Base-by-base conservation (phyloP, 2,888 invertebrate genomes). In the Ceratothoa steindachneri region DNA sequence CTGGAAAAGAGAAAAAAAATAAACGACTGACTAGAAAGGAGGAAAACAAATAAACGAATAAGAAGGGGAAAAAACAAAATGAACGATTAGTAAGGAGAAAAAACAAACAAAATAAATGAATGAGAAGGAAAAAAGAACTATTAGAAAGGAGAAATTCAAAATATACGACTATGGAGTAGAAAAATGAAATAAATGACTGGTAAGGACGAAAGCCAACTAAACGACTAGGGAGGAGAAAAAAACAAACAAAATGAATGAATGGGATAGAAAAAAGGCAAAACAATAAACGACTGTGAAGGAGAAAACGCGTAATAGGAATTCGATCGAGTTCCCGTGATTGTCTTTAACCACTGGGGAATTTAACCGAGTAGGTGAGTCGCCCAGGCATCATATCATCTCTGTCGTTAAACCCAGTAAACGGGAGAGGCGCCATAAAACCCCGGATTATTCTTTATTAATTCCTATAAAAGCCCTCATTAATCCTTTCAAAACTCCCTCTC, bases 371-470 rank as follows among this genome's bases (percentile, higher is more conserved):
- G n/a, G n/a, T n/a, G n/a, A n/a, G n/a, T n/a, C n/a, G n/a, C n/a
- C n/a, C n/a, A n/a, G n/a, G n/a, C n/a, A n/a, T n/a, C n/a, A n/a
- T n/a, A n/a, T n/a, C n/a, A n/a, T n/a, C n/a, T n/a, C n/a, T n/a
- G n/a, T n/a, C n/a, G n/a, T n/a, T n/a, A n/a, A n/a, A n/a, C n/a
- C n/a, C 24, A 60, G 60, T 60, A 60, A 60, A 60, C 22, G 60
- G 24, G 24, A 60, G 60, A 60, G 60, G 60, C 60, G 60, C 60
- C 27, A 60, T 60, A 60, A 60, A n/a, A 60, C 19, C 60, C 60
- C 12, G 12, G 60, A 60, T 60, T 60, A 60, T 60, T 60, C 24
- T 24, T 60, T 60, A 60, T 60, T 60, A 60, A 60, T 60, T 24
- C 24, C 60, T 60, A 60, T 60, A 60, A 60, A 60, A 60, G 27